These are phyloP conservation scores for Drosophila nebulosa DNA, from an alignment of 1,140 invertebrate genomes.

Conservation along the genomic window DNA sequence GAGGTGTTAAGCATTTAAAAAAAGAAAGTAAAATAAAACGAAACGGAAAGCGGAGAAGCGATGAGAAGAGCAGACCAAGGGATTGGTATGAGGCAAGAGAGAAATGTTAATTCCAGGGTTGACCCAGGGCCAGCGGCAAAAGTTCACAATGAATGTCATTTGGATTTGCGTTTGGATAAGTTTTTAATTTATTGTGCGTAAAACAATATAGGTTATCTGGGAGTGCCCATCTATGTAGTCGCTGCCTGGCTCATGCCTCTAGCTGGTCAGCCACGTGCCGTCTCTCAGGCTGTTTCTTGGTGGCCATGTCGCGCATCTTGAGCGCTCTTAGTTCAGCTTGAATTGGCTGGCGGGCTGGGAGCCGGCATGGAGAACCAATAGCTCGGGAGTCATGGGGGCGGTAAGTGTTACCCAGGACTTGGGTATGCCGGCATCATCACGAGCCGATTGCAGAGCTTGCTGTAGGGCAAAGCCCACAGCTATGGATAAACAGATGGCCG, in stretches of 20 bases:
- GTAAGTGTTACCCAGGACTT: slow-evolving; percentile 82
- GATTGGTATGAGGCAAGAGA: background rate
- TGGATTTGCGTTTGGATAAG: slow-evolving; percentile 70
- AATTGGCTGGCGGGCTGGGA: slow-evolving; percentile 54
- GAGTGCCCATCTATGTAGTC: slow-evolving; percentile 45
- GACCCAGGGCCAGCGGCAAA: slow-evolving; percentile 40
- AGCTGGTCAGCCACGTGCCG: slow-evolving; percentile 49
- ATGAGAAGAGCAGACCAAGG: background rate
- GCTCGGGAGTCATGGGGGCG: slow-evolving; percentile 82
- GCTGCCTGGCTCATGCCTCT: slow-evolving; percentile 32
- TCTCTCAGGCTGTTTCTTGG: slow-evolving; percentile 39
- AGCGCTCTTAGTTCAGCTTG: slow-evolving; percentile 42
- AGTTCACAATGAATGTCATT: slow-evolving; percentile 67
- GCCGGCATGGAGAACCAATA: slow-evolving; percentile 77
- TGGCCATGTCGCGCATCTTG: background rate
- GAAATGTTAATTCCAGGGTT: slow-evolving; percentile 50
- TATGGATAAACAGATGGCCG: slow-evolving; percentile 87
- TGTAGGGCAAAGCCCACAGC: slow-evolving; percentile 87
- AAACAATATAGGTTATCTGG: slow-evolving; percentile 49
- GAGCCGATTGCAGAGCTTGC: slow-evolving; percentile 86
- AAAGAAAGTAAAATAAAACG: background rate
- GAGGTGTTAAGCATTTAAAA: slow-evolving; percentile 61
- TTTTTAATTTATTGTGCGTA: slow-evolving; percentile 75
- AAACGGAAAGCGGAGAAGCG: background rate
- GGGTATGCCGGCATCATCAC: slow-evolving; percentile 83